These are phyloP conservation scores for Lagodon rhomboides DNA, from an alignment of 2,797 vertebrate genomes.

Conservation along the genomic window DNA sequence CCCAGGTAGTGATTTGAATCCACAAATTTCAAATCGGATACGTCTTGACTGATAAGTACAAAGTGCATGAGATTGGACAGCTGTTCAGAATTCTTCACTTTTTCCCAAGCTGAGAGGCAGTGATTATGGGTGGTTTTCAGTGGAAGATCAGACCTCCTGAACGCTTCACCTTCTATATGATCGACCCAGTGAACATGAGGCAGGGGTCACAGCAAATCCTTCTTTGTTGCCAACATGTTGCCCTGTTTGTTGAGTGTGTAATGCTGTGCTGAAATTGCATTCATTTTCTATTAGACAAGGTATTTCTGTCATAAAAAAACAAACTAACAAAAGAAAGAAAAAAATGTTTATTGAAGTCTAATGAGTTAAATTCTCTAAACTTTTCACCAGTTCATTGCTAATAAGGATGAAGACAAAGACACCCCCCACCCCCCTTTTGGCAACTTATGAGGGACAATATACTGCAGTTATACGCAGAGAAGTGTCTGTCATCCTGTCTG, in stretches of 20 bases:
- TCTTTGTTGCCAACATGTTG: slow-evolving; percentile 49
- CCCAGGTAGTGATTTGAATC: slow-evolving; percentile 40
- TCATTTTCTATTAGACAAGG: slow-evolving; percentile 68
- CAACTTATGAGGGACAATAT: no score
- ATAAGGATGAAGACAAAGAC: no score
- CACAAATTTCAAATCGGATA: slow-evolving; percentile 45
- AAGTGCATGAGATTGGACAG: slow-evolving; percentile 21
- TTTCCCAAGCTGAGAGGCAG: slow-evolving; percentile 17
- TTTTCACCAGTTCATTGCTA: no score
- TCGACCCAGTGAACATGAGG: slow-evolving; percentile 21
- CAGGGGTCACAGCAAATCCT: slow-evolving; percentile 60
- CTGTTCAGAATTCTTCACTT: slow-evolving; percentile 20
- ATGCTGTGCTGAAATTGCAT: slow-evolving; percentile 48
- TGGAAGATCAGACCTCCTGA: slow-evolving; percentile 12
- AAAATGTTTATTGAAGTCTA: slow-evolving; percentile 64
- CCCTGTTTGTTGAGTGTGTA: slow-evolving; percentile 68
- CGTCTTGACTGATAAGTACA: slow-evolving; percentile 38
- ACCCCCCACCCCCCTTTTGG: no score
- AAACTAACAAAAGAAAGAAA: slow-evolving; percentile 1
- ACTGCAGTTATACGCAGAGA: no score
- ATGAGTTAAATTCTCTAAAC: slow-evolving; percentile 39
- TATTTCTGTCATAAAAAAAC: slow-evolving; percentile 37
- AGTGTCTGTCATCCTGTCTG: no score
- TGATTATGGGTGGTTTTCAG: slow-evolving; percentile 33
- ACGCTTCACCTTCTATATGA: slow-evolving; percentile 41